These are phyloP conservation scores for Psittacula echo DNA, from an alignment of 2,797 vertebrate genomes.

Conservation along the genomic window DNA sequence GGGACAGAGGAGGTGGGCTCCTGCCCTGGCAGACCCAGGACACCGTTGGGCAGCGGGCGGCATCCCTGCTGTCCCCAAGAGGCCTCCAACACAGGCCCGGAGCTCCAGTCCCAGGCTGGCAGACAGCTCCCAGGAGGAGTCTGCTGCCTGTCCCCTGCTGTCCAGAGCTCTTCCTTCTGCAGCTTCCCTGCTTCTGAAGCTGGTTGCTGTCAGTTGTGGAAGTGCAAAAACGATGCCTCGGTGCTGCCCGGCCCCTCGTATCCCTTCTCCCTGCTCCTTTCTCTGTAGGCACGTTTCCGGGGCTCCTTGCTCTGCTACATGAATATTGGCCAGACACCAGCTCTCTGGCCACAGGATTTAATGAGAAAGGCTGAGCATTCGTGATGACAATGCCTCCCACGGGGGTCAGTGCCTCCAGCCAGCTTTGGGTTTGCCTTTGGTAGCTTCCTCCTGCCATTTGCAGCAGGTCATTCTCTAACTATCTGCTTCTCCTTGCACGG, in stretches of 20 bases:
- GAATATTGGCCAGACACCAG: constrained; percentile 66
- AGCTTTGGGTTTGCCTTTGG: constrained; percentile 55
- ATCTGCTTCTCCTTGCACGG: constrained; percentile 42
- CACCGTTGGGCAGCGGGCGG: fast-evolving
- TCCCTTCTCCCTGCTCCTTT: background rate
- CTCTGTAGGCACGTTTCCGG: constrained; percentile 21
- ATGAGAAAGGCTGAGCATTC: constrained; percentile 56
- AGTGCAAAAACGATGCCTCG: background rate
- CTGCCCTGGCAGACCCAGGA: background rate
- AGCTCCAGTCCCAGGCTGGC: background rate
- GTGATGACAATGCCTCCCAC: constrained; percentile 63
- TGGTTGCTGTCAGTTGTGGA: background rate
- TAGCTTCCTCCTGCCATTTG: background rate
- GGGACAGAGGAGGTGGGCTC: background rate
- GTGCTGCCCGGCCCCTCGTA: background rate
- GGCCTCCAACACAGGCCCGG: background rate
- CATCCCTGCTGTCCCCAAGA: background rate
- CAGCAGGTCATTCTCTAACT: constrained; percentile 41
- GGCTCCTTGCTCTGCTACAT: background rate
- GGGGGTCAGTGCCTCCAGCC: constrained; percentile 57
- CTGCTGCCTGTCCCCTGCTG: background rate
- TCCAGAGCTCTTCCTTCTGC: background rate
- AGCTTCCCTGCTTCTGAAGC: background rate
- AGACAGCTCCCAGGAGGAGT: too few relatives aligned
- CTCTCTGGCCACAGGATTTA: constrained; percentile 51